Evolutionary conservation across 2,888 invertebrate genomes (phyloP).

Genomic region (Tanypteryx hageni): DNA sequence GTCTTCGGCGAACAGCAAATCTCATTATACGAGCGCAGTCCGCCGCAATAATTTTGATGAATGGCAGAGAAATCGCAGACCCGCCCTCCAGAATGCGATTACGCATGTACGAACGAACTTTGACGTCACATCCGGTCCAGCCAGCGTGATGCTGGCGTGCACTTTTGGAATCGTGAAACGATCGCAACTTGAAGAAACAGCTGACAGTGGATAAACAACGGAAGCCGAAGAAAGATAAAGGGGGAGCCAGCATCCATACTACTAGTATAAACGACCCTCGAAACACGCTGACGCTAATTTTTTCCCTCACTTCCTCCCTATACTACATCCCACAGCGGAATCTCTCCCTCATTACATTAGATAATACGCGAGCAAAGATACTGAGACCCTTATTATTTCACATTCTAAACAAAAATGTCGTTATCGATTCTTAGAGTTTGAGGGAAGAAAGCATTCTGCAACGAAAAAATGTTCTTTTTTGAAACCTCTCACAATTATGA

Average conservation of each 20-base stretch:
- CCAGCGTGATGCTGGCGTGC: conserved; percentile 2
- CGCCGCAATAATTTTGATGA: neutral
- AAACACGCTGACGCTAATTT: neutral
- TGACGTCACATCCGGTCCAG: conserved; percentile 30
- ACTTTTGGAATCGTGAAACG: conserved; percentile 8
- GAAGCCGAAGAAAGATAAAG: neutral
- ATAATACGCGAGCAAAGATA: neutral
- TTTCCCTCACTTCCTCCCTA: neutral
- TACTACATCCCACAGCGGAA: neutral
- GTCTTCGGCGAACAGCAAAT: neutral
- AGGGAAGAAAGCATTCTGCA: no score
- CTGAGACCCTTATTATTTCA: no score
- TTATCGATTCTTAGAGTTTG: no score
- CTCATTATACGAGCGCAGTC: neutral
- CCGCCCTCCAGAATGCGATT: neutral
- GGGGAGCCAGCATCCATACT: neutral
- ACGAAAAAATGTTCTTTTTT: no score
- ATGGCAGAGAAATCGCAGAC: conserved; percentile 6
- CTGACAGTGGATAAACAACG: conserved; percentile 4
- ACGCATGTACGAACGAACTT: neutral
- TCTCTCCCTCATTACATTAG: neutral
- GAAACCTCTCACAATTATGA: no score
- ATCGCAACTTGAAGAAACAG: conserved; percentile 1
- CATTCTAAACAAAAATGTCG: no score
- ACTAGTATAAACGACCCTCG: neutral